These are phyloP conservation scores for Cygnus buccinator DNA, from an alignment of 2,113 vertebrate species.

Conservation along the genomic window DNA sequence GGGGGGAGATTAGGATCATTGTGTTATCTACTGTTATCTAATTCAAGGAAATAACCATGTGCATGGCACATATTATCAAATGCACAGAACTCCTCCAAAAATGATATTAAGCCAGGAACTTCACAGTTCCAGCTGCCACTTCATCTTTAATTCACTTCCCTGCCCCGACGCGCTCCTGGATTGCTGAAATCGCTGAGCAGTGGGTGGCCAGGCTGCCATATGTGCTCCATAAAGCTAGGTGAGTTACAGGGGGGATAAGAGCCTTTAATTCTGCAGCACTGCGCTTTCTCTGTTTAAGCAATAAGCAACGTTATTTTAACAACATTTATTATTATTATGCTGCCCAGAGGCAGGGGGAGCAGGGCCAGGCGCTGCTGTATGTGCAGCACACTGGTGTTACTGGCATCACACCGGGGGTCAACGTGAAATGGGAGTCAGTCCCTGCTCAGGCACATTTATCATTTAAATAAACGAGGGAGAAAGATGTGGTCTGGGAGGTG, in stretches of 20 bases:
- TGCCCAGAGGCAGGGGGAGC: background rate
- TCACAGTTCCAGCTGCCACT: constrained; percentile 29
- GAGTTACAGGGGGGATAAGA: background rate
- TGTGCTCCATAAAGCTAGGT: background rate
- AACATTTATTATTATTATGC: accelerated
- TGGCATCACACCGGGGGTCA: background rate
- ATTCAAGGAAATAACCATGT: constrained; percentile 46
- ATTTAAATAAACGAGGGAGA: background rate
- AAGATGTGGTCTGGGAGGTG: accelerated
- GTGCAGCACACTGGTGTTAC: background rate
- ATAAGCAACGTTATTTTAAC: background rate
- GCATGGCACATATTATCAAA: background rate
- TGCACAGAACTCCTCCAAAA: background rate
- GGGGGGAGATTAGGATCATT: constrained; percentile 1
- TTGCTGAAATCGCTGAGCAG: background rate
- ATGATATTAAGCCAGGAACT: constrained; percentile 2
- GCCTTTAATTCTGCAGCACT: background rate
- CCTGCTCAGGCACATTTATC: background rate
- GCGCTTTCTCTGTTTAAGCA: background rate
- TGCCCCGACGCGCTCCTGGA: background rate
- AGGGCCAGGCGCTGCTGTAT: background rate
- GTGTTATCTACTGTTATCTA: constrained; percentile 43
- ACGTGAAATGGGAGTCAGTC: background rate
- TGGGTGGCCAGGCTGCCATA: background rate
- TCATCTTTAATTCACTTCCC: constrained; percentile 33